Conservation (phyloP, 2,888 invertebrate genomes). For the Drosophila limbata region DNA sequence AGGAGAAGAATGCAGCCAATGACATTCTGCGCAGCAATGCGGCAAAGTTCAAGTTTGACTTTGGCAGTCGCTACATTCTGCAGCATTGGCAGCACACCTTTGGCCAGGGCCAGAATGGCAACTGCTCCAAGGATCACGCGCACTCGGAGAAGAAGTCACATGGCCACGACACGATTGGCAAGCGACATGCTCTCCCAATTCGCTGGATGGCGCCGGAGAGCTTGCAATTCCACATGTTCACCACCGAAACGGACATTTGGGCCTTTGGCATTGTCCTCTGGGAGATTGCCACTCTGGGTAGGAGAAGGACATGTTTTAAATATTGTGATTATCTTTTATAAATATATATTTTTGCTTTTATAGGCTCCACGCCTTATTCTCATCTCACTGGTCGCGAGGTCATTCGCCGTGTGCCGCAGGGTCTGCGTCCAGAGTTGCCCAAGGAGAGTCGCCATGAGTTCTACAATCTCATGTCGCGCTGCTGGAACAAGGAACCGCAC, state of each 20-base stretch:
- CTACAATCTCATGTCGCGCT: constrained; percentile 88
- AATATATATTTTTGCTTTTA: background rate
- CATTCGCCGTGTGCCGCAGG: constrained; percentile 91
- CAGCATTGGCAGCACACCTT: constrained; percentile 83
- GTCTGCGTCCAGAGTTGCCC: constrained; percentile 91
- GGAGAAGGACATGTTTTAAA: background rate
- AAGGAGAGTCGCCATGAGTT: constrained; percentile 91
- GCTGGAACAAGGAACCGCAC: constrained; percentile 90
- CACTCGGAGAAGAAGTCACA: constrained; percentile 70
- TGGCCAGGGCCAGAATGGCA: constrained; percentile 56
- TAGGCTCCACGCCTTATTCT: constrained; percentile 94
- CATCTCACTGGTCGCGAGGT: constrained; percentile 93
- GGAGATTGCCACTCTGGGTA: constrained; percentile 94
- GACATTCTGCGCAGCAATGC: constrained; percentile 78
- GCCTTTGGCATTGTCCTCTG: constrained; percentile 94
- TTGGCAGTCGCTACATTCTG: constrained; percentile 83
- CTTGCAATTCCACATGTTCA: constrained; percentile 91
- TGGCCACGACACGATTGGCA: constrained; percentile 83
- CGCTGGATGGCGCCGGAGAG: constrained; percentile 95
- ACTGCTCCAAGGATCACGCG: constrained; percentile 62
- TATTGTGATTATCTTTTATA: background rate
- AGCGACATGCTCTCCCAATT: constrained; percentile 84
- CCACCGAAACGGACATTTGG: constrained; percentile 94
- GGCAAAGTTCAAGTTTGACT: constrained; percentile 83
- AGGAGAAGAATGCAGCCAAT: constrained; percentile 78